Percentiles rank a stretch among this genome's conserved stretches.
Evolutionary conservation across 2,888 invertebrate species (phyloP).

Genomic region (Athalia cordata): DNA sequence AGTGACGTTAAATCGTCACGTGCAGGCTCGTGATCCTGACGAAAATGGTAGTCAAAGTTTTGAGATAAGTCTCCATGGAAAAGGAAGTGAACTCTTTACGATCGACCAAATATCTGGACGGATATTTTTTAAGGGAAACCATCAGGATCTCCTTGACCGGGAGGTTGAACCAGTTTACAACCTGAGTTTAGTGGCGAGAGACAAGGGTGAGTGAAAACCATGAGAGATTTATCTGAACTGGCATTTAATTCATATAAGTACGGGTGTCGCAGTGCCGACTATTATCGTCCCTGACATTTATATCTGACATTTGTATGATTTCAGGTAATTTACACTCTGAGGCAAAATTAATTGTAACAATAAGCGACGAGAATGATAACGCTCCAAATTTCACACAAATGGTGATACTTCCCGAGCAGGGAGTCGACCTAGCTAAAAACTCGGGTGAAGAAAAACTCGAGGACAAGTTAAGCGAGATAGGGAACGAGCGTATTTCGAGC

Average conservation of each 20-base stretch:
- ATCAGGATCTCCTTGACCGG: constrained; percentile 79
- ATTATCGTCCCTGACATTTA: background rate
- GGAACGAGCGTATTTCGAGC: constrained; percentile 1
- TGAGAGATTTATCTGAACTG: background rate
- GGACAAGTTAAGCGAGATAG: background rate
- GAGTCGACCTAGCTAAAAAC: constrained; percentile 80
- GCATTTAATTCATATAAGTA: background rate
- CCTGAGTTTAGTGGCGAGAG: constrained; percentile 84
- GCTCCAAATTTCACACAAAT: constrained; percentile 83
- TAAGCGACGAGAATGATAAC: constrained; percentile 90
- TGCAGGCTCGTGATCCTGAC: constrained; percentile 85
- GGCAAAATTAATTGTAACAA: constrained; percentile 81
- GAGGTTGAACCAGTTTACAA: constrained; percentile 83
- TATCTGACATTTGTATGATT: constrained; percentile 50
- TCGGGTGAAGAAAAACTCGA: constrained; percentile 68
- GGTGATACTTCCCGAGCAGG: constrained; percentile 81
- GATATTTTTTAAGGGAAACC: constrained; percentile 77
- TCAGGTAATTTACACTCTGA: constrained; percentile 84
- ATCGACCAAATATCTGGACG: constrained; percentile 81
- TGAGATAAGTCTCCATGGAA: constrained; percentile 82
- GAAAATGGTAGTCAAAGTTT: constrained; percentile 82
- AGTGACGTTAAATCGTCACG: constrained; percentile 81
- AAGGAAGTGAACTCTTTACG: constrained; percentile 84
- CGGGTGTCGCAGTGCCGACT: background rate
- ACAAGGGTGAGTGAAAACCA: constrained; percentile 74